These are phyloP conservation scores for Cheilosia variabilis DNA, from an alignment of 2,888 invertebrate species.

Conservation along the genomic window DNA sequence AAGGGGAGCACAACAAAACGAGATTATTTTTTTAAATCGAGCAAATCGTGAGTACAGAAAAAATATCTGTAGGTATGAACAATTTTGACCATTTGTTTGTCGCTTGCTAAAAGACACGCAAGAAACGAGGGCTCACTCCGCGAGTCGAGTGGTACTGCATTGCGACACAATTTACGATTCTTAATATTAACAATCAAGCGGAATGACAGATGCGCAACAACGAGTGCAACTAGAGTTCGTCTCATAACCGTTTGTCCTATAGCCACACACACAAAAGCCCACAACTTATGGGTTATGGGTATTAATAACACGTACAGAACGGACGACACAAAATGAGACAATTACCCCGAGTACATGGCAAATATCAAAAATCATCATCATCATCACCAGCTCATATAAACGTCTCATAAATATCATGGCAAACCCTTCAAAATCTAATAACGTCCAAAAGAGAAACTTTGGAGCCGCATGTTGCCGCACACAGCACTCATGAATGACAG, in stretches of 20 bases:
- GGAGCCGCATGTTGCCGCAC: constrained; percentile 64
- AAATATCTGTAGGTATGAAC: too few relatives aligned
- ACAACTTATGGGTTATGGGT: constrained; percentile 72
- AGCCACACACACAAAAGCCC: background rate
- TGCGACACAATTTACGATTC: constrained; percentile 34
- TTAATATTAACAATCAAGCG: constrained; percentile 25
- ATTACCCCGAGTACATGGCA: constrained; percentile 35
- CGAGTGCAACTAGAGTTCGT: constrained; percentile 14
- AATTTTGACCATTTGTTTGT: too few relatives aligned
- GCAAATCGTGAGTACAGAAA: too few relatives aligned
- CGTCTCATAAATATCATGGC: constrained; percentile 75
- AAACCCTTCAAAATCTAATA: constrained; percentile 74
- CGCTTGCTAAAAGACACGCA: too few relatives aligned
- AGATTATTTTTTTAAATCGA: too few relatives aligned
- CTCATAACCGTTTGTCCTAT: constrained; percentile 30
- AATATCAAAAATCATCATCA: constrained; percentile 62
- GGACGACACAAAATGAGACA: constrained; percentile 23
- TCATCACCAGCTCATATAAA: constrained; percentile 74
- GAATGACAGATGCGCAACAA: constrained; percentile 12
- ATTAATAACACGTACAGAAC: constrained; percentile 54
- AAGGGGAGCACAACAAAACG: too few relatives aligned
- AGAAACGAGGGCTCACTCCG: too few relatives aligned
- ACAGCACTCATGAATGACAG: constrained; percentile 44
- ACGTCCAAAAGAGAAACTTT: constrained; percentile 30
- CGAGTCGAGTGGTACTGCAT: background rate